Percentiles rank a stretch among this genome's conserved stretches.
phyloP scores from a whole-genome alignment of 2,797 vertebrate genomes.

The Gymnothorax javanicus region DNA sequence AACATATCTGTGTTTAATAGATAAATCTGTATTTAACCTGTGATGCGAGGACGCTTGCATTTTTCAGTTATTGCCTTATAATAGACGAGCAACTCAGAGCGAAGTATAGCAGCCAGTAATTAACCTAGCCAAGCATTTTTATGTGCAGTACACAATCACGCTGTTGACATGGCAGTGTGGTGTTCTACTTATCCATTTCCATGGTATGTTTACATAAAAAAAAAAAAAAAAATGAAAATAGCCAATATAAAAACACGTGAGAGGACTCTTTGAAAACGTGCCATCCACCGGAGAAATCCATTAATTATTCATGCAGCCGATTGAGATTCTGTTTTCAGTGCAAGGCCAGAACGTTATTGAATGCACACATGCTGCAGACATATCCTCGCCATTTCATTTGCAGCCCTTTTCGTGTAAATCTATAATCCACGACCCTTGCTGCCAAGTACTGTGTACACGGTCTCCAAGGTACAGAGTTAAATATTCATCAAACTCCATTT shows the following conservation, averaged over 20 bases:
- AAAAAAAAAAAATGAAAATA: neutral
- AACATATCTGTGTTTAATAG: neutral
- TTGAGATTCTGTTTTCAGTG: constrained; percentile 13
- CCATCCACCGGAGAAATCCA: neutral
- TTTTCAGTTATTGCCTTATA: no score
- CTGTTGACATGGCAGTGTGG: no score
- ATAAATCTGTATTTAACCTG: neutral
- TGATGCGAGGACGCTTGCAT: no score
- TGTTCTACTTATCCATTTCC: no score
- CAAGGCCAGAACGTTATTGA: neutral
- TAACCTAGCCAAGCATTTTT: no score
- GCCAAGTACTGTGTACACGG: neutral
- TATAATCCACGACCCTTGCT: neutral
- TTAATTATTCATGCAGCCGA: constrained; percentile 2
- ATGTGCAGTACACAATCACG: no score
- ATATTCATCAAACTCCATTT: neutral
- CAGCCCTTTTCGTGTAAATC: constrained; percentile 3
- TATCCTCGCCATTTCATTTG: neutral
- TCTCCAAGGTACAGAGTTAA: constrained; percentile 3
- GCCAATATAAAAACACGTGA: neutral
- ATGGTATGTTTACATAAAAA: neutral
- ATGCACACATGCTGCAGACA: constrained; percentile 14
- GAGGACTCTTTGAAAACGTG: neutral
- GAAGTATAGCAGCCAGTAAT: no score
- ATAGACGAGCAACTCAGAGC: neutral